Conservation (phyloP, 2,888 invertebrate species). For the Boloria selene region DNA sequence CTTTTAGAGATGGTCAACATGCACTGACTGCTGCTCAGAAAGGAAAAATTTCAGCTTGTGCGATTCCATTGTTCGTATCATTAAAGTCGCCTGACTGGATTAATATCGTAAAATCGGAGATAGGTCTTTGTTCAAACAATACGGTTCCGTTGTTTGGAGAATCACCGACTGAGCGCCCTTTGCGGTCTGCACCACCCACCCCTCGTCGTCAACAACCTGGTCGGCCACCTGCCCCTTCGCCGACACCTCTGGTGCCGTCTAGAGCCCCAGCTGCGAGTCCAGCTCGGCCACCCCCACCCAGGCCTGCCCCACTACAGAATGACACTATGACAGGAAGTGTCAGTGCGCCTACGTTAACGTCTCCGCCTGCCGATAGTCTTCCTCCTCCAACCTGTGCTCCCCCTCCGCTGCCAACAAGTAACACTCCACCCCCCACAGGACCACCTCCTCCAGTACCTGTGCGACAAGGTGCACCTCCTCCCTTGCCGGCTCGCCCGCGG, state of each 20-base stretch:
- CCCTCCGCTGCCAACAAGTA: constrained; percentile 64
- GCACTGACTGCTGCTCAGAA: constrained; percentile 88
- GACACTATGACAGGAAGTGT: constrained; percentile 66
- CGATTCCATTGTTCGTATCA: constrained; percentile 85
- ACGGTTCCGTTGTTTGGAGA: constrained; percentile 88
- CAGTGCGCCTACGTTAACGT: constrained; percentile 64
- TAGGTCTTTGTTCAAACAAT: constrained; percentile 91
- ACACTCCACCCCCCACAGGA: constrained; percentile 63
- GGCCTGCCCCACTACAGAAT: constrained; percentile 80
- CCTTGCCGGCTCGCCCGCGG: constrained; percentile 84
- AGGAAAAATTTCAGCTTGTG: constrained; percentile 83
- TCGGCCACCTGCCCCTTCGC: constrained; percentile 84
- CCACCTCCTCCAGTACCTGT: constrained; percentile 80
- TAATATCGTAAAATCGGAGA: constrained; percentile 90
- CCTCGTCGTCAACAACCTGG: constrained; percentile 81
- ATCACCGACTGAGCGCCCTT: constrained; percentile 61
- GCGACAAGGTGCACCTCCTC: constrained; percentile 84
- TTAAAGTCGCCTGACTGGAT: constrained; percentile 94
- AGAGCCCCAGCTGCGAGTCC: constrained; percentile 75
- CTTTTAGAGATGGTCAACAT: constrained; percentile 94
- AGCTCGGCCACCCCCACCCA: constrained; percentile 82
- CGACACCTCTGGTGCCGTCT: constrained; percentile 71
- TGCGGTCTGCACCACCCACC: constrained; percentile 73
- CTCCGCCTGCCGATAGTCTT: constrained; percentile 81
- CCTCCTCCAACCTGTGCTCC: constrained; percentile 87